Conservation (phyloP, 2,797 vertebrate species). For the Paramormyrops hopkinsi region DNA sequence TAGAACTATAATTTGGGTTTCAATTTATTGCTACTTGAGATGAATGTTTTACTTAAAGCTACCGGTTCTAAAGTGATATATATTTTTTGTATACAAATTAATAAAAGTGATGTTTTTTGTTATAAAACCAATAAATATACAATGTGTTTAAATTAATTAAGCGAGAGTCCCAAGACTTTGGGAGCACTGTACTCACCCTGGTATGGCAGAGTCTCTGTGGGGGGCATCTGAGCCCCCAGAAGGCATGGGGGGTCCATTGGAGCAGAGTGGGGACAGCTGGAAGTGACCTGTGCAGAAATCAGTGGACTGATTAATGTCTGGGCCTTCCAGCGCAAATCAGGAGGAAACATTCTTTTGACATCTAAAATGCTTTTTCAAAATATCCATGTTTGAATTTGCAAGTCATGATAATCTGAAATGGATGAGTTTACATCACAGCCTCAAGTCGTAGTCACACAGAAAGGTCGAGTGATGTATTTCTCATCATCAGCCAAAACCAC, state of each 20-base stretch:
- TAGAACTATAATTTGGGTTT: background rate
- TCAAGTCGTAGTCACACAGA: background rate
- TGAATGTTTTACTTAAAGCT: background rate
- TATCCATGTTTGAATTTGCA: background rate
- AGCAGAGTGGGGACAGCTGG: slow-evolving; percentile 57
- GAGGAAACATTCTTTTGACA: background rate
- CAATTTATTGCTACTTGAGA: background rate
- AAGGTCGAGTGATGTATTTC: background rate
- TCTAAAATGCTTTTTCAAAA: background rate
- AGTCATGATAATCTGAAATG: background rate
- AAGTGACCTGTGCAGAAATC: background rate
- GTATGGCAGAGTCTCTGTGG: slow-evolving; percentile 66
- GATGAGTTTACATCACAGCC: background rate
- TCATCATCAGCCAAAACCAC: background rate
- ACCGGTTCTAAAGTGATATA: background rate
- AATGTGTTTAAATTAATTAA: background rate
- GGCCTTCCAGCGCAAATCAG: background rate
- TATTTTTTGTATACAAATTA: background rate
- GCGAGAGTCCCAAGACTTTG: background rate
- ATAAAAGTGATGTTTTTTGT: background rate
- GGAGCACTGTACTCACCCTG: slow-evolving; percentile 63
- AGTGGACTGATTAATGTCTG: background rate
- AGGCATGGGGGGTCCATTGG: slow-evolving; percentile 71
- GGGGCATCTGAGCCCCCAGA: slow-evolving; percentile 69
- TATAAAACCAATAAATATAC: background rate